Evolutionary conservation across 92 coral and sea anemone species (phyloP).

Genomic region (Epizoanthus rinbou): DNA sequence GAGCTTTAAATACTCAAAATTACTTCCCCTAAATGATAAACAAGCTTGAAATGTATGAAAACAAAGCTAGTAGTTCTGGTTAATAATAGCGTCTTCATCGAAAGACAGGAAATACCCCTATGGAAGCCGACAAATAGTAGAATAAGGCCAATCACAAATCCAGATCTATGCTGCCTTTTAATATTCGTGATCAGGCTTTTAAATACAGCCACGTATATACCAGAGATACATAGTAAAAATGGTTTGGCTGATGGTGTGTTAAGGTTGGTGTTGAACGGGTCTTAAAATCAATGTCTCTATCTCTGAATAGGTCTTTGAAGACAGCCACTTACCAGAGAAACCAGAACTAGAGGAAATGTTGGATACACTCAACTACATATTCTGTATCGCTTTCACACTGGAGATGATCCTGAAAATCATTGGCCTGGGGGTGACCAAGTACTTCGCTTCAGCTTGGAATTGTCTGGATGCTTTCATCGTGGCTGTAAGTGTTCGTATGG

Average conservation of each 20-base stretch:
- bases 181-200: too few relatives aligned
- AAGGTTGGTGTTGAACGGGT: neutral
- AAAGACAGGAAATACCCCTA: neutral
- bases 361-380: neutral
- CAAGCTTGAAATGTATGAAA: neutral
- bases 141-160: neutral
- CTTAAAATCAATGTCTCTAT: neutral
- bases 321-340: neutral
- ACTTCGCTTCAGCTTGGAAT: constrained; percentile 41
- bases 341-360: neutral
- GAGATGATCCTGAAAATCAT: constrained; percentile 2
- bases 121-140: neutral
- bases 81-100: neutral
- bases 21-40: neutral
- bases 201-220: neutral
- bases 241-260: neutral
- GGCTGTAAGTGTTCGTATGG: constrained; percentile 34
- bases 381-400: neutral
- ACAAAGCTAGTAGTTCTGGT: too few relatives aligned
- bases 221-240: too few relatives aligned
- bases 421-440: neutral
- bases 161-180: too few relatives aligned
- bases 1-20: neutral
- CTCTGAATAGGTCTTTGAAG: neutral
- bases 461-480: constrained; percentile 48